Conservation (phyloP, 2,888 invertebrate genomes). For the Amphipoea oculea region DNA sequence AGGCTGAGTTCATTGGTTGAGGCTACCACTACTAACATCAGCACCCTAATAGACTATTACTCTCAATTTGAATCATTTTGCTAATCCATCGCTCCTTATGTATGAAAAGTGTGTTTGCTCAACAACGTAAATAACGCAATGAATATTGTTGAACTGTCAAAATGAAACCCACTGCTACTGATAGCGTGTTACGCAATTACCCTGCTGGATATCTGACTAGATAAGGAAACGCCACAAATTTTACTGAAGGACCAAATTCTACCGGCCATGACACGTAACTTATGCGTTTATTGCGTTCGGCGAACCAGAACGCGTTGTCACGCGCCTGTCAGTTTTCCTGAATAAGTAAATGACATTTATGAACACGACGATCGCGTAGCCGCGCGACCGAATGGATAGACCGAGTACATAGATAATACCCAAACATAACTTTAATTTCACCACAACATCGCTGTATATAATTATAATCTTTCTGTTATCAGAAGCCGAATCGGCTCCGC, state of each 20-base stretch:
- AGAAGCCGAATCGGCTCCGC: slow-evolving; percentile 45
- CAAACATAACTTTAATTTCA: slow-evolving; percentile 2
- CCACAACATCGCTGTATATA: slow-evolving; percentile 23
- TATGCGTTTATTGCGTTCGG: not conserved
- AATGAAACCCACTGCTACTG: too few species aligned
- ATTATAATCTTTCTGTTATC: slow-evolving; percentile 55
- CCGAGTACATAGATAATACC: not conserved
- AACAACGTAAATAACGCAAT: too few species aligned
- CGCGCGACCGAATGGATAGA: not conserved
- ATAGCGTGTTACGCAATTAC: too few species aligned
- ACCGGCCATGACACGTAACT: not conserved
- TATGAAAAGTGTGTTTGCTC: too few species aligned
- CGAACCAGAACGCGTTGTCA: not conserved
- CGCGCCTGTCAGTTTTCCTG: not conserved
- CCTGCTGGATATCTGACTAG: too few species aligned
- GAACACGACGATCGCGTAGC: not conserved
- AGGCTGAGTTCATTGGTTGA: too few species aligned
- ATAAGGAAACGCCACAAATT: not conserved
- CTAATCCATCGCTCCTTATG: too few species aligned
- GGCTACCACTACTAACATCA: too few species aligned
- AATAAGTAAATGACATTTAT: not conserved
- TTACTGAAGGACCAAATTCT: not conserved
- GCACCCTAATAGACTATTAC: too few species aligned
- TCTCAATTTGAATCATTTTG: too few species aligned
- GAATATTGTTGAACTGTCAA: too few species aligned